Percentiles rank a stretch among this genome's conserved stretches.
Conservation (phyloP, 2,113 vertebrate genomes). For the Corvus moneduloides region DNA sequence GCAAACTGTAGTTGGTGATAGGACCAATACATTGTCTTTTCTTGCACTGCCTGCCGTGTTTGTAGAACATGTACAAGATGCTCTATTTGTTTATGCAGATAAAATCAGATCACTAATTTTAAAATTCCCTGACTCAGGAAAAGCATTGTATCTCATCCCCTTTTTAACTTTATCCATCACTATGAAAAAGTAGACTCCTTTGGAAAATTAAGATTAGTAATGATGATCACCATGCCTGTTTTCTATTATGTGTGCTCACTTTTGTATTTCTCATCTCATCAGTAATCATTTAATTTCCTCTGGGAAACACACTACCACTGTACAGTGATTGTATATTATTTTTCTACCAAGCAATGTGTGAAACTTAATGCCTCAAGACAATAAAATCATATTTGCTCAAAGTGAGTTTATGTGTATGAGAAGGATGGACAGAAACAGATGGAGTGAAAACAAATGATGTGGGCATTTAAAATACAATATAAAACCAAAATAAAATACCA, state of each 20-base stretch:
- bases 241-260: neutral
- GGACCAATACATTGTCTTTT: neutral
- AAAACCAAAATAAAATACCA: neutral
- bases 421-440: neutral
- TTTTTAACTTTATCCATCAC: neutral
- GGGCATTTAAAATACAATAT: neutral
- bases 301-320: neutral
- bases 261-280: conserved; percentile 26
- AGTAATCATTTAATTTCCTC: conserved; percentile 13
- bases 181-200: neutral
- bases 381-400: conserved; percentile 2
- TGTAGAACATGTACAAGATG: neutral
- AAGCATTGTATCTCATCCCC: neutral
- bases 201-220: neutral
- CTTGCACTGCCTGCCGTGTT: neutral
- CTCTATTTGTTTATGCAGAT: neutral
- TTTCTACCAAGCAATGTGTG: neutral
- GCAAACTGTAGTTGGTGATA: neutral
- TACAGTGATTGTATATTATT: neutral
- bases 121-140: neutral
- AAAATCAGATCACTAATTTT: neutral
- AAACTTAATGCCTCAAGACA: neutral
- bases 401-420: neutral
- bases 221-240: neutral
- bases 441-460: neutral